Evolutionary conservation across 2,113 vertebrate genomes (phyloP).

Genomic region (Malurus cyaneus): DNA sequence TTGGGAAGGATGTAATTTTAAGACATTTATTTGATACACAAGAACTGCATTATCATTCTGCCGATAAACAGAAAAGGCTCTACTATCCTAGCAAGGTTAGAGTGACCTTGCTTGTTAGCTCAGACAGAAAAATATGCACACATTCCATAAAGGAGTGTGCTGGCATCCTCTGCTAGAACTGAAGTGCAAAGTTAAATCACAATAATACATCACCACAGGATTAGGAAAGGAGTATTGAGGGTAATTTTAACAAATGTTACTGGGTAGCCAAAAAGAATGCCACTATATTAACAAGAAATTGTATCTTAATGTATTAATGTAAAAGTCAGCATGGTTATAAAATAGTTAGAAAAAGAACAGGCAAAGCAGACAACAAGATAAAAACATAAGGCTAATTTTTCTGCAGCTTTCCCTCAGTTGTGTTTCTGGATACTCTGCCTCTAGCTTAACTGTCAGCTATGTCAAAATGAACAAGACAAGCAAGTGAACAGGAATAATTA

Average conservation of each 20-base stretch:
- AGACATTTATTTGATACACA: neutral
- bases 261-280: neutral
- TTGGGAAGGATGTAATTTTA: neutral
- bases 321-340: neutral
- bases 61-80: neutral
- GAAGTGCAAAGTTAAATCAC: neutral
- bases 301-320: neutral
- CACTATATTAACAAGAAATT: neutral
- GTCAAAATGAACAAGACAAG: neutral
- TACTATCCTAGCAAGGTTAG: neutral
- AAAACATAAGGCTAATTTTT: neutral
- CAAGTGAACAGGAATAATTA: neutral
- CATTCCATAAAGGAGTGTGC: neutral
- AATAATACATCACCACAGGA: neutral
- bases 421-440: neutral
- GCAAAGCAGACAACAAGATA: neutral
- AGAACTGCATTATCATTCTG: neutral
- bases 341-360: neutral
- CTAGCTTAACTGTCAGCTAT: neutral
- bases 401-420: neutral
- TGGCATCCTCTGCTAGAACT: neutral
- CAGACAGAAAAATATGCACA: neutral
- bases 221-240: neutral
- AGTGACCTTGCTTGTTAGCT: neutral
- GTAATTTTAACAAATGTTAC: neutral